These are phyloP conservation scores for Syngnathus rostellatus DNA, from an alignment of 2,797 vertebrate genomes.

Conservation along the genomic window DNA sequence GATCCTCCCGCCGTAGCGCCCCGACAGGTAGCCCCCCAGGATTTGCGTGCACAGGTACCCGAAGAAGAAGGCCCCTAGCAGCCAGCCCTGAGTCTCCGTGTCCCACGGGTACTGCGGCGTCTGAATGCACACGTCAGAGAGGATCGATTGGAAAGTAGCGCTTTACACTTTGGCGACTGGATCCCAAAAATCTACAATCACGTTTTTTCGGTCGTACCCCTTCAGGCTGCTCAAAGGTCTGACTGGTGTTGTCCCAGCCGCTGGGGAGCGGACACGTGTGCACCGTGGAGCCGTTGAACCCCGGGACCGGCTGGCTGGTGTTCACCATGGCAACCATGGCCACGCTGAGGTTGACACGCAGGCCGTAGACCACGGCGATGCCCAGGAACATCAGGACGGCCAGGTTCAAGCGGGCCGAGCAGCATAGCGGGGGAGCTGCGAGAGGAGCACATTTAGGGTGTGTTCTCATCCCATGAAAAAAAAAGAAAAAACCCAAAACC, in stretches of 20 bases:
- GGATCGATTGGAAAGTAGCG: neutral
- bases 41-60: constrained; percentile 79
- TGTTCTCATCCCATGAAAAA: neutral
- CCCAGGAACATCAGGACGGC: constrained; percentile 78
- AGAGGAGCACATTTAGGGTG: neutral
- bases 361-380: constrained; percentile 74
- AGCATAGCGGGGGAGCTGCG: constrained; percentile 63
- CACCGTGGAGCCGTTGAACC: constrained; percentile 31
- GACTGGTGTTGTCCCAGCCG: constrained; percentile 24
- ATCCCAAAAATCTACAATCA: too few relatives aligned
- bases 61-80: constrained; percentile 81
- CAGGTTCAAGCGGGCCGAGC: constrained; percentile 73
- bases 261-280: constrained; percentile 48
- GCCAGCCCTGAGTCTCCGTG: constrained; percentile 72
- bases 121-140: constrained; percentile 39
- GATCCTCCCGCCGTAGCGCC: constrained; percentile 67
- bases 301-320: constrained; percentile 32
- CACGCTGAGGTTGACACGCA: constrained; percentile 82
- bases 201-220: constrained; percentile 44
- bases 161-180: too few relatives aligned
- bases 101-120: constrained; percentile 72
- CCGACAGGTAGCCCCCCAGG: constrained; percentile 76
- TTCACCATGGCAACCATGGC: constrained; percentile 84
- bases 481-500: neutral
- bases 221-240: constrained; percentile 34